Conservation (phyloP, 2,888 invertebrate genomes). For the Troglohyphantes excavatus region DNA sequence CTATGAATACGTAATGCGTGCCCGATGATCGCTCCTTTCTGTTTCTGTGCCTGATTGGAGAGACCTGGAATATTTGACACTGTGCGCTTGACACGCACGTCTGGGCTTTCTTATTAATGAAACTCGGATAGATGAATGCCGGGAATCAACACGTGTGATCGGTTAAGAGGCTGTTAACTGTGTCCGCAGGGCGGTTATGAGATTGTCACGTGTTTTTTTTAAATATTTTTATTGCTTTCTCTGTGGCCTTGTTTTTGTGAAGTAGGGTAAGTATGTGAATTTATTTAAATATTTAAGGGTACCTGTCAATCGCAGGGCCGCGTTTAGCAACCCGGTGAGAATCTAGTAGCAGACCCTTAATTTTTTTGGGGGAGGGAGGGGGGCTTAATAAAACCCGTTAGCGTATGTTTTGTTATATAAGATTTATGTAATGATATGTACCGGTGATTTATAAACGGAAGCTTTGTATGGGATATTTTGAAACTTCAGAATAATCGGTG, state of each 20-base stretch:
- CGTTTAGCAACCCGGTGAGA: no score
- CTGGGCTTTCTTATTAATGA: conserved; percentile 52
- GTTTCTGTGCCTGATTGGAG: conserved; percentile 19
- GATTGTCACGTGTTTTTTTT: conserved; percentile 37
- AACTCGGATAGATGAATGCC: conserved; percentile 19
- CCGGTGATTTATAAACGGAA: no score
- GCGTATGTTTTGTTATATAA: no score
- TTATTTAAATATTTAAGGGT: conserved; percentile 29
- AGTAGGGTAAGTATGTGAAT: conserved; percentile 65
- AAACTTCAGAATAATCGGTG: no score
- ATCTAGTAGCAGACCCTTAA: no score
- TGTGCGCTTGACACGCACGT: conserved; percentile 13
- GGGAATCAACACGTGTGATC: conserved; percentile 10
- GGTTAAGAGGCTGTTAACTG: conserved; percentile 65
- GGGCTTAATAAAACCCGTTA: no score
- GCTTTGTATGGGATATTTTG: no score
- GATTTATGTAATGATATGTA: no score
- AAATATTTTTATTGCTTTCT: background rate
- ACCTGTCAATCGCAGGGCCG: no score
- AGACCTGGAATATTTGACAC: conserved; percentile 38
- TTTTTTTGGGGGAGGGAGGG: no score
- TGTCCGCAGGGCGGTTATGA: conserved; percentile 23
- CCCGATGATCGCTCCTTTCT: background rate
- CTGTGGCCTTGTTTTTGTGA: conserved; percentile 60
- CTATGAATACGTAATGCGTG: conserved; percentile 41